Conservation (phyloP, 2,113 vertebrate genomes). For the Megatriorchis doriae region DNA sequence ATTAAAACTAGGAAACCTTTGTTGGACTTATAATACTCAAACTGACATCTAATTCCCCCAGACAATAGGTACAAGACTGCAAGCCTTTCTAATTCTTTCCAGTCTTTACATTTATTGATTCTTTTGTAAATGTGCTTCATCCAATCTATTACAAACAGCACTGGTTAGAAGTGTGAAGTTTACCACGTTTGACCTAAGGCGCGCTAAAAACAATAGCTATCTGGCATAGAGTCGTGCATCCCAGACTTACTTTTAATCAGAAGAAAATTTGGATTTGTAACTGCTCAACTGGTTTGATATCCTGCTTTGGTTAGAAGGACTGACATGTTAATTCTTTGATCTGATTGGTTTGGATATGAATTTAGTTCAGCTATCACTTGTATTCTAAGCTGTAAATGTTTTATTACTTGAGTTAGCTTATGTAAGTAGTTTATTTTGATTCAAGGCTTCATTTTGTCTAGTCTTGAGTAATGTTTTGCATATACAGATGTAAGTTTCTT, state of each 20-base stretch:
- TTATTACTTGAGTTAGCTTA: slow-evolving; percentile 7
- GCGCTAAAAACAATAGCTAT: slow-evolving; percentile 44
- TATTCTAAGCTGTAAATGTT: slow-evolving; percentile 29
- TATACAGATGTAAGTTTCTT: neutral
- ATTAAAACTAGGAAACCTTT: slow-evolving; percentile 80
- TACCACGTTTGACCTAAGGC: slow-evolving; percentile 72
- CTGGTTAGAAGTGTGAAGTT: slow-evolving; percentile 76
- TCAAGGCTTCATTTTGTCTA: slow-evolving; percentile 11
- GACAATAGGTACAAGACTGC: slow-evolving; percentile 78
- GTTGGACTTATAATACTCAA: slow-evolving; percentile 76
- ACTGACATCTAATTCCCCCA: slow-evolving; percentile 82
- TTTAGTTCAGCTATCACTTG: slow-evolving; percentile 33
- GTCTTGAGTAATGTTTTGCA: slow-evolving; percentile 14
- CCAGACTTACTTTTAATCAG: slow-evolving; percentile 40
- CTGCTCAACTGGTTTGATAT: slow-evolving; percentile 25
- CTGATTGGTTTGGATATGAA: slow-evolving; percentile 33
- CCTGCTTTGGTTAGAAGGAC: slow-evolving; percentile 49
- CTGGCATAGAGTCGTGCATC: neutral
- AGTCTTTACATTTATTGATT: slow-evolving; percentile 86
- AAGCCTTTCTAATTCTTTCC: slow-evolving; percentile 76
- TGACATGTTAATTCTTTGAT: slow-evolving; percentile 59
- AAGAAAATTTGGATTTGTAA: slow-evolving; percentile 7
- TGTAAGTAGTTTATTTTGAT: slow-evolving; percentile 27
- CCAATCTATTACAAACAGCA: slow-evolving; percentile 72
- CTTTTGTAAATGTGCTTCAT: slow-evolving; percentile 75